Base-by-base conservation (phyloP, 1,140 invertebrate genomes). In the Drosophila pseudoananassae region DNA sequence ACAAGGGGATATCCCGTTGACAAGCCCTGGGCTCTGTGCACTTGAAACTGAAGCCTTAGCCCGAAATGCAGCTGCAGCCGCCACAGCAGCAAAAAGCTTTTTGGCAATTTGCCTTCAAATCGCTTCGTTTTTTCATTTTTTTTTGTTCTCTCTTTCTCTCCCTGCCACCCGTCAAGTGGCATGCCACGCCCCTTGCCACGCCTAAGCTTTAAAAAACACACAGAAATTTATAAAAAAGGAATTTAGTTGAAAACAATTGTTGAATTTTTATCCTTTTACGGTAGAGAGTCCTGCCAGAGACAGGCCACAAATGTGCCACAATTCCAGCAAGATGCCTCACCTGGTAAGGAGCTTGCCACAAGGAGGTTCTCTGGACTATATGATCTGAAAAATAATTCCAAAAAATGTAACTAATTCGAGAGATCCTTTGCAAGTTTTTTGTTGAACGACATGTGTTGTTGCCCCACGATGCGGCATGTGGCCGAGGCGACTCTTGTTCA, bases 61-160 rank as follows among this genome's bases (percentile, higher is more conserved):
- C 52, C 25, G 12, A 59, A 43, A 55, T 63, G 31, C 56, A 58
- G 29, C 68, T 49, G n/a, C 68, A 74, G 27, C 51, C 59, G 33
- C 54, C 59, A 20, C 69, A 63, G 45, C 66, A 72, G 57, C 76
- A 78, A 81, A 85, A 85, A 85, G 74, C 82, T 82, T 87, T 85
- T 85, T 85, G 82, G 82, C 82, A 81, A 85, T 85, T 78, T 87
- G 78, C 78, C 83, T 81, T 71, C 57, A 70, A 81, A 78, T 81
- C 51, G 20, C 40, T 51, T 38, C 8, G 15, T 43, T 43, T 17
- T 14, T 17, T 33, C 5, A 1, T 2, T 12, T 1, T 20, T 40
- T 38, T 52, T 36, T 45, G 25, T 31, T 63, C 33, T 5, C 14
- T 40, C 14, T 40, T 40, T 40, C 3, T n/a, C n/a, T 1, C 1